These are phyloP conservation scores for Monochamus saltuarius DNA, from an alignment of 1,140 invertebrate species.

Conservation along the genomic window DNA sequence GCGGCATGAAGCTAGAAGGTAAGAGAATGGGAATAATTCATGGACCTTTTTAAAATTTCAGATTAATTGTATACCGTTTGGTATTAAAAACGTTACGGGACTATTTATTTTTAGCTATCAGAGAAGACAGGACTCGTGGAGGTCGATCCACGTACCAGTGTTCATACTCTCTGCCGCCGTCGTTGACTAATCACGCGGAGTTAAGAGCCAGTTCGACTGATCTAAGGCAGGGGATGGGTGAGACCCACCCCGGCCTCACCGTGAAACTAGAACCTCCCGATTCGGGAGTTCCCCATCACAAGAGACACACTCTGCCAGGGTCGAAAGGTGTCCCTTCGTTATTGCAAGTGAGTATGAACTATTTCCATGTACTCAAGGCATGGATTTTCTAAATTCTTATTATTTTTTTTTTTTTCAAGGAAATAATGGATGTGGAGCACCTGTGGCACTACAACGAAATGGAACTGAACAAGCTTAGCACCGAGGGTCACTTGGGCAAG, in stretches of 20 bases:
- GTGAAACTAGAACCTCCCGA: conserved; percentile 48
- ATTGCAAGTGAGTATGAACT: conserved; percentile 54
- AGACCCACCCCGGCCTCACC: conserved; percentile 40
- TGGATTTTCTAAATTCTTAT: neutral
- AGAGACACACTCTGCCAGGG: conserved; percentile 36
- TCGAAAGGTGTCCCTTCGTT: conserved; percentile 55
- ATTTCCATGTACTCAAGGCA: neutral
- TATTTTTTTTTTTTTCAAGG: conserved; percentile 55
- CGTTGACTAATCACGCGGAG: conserved; percentile 58
- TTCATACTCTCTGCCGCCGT: conserved; percentile 81
- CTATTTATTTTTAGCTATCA: conserved; percentile 70
- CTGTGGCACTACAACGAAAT: conserved; percentile 87
- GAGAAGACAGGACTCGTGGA: conserved; percentile 91
- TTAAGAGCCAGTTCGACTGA: conserved; percentile 51
- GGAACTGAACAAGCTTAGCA: conserved; percentile 61
- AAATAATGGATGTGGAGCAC: conserved; percentile 94
- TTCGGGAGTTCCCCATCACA: conserved; percentile 31
- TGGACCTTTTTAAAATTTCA: neutral
- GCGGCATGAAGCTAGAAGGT: conserved; percentile 97
- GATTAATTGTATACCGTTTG: neutral
- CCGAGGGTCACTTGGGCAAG: conserved; percentile 48
- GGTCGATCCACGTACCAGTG: conserved; percentile 95
- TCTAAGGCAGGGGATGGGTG: conserved; percentile 41
- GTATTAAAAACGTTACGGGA: neutral
- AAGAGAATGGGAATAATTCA: no score